Base-by-base conservation (phyloP, 2,888 invertebrate genomes). In the Parnassius glacialis region DNA sequence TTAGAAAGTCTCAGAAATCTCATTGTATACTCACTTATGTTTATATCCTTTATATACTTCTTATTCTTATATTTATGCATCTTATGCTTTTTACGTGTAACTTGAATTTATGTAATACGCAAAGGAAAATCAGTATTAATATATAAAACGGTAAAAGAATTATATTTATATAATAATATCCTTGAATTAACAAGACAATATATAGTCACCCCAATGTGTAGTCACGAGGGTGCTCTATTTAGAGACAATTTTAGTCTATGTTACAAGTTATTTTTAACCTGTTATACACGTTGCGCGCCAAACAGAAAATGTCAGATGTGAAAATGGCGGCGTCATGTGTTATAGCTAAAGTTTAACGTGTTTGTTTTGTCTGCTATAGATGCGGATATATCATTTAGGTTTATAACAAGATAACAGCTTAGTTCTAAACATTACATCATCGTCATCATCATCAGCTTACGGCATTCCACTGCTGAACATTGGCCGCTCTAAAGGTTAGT, bases 271-370 rank as follows among this genome's bases (percentile, higher is more conserved):
- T 83, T 84, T 83, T 80, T 79, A 81, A 75, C 73, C 65, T 64
- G 62, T 66, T 69, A 67, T 57, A 72, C 70, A 71, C 71, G 70
- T 70, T 72, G 74, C 69, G 75, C 74, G 81, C 81, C 81, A 79
- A 83, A 74, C 72, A 74, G 74, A 73, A 81, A 82, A 83, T 82
- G 84, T 81, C 84, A 84, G 67, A 64, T 59, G 66, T 62, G 16
- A 55, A 60, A 67, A 59, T 57, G 60, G 59, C 65, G 64, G 61
- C 65, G 68, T 61, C 53, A 67, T 68, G 61, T 16, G 9, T 41
- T 50, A 41, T 2, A 41, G 34, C 13, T 12, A 13, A 34, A n/a
- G 47, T 56, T 56, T 11, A n/a, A 34, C 5, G 13, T 11, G 47
- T 45, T 12, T 45, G 45, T 45, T 55, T 44, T 12, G 12, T 52